Percentiles rank a stretch among this genome's conserved stretches.
Conservation (phyloP, 1,140 invertebrate genomes). For the Druon quercuslanigerum region DNA sequence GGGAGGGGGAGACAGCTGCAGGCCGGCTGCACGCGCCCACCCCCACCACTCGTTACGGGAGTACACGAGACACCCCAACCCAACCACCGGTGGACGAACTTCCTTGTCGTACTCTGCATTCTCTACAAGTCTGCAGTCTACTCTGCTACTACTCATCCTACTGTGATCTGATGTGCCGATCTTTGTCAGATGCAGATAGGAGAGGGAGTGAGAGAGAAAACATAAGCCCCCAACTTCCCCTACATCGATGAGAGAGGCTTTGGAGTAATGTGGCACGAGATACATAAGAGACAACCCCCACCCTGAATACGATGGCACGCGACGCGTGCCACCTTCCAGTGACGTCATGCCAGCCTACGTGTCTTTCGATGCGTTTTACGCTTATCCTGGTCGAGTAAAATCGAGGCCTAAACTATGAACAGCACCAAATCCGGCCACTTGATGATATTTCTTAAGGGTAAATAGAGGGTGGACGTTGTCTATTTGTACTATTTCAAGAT, state of each 20-base stretch:
- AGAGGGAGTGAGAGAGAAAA: background rate
- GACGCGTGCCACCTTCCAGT: conserved; percentile 66
- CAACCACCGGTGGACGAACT: conserved; percentile 47
- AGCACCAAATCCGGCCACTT: no score
- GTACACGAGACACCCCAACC: conserved; percentile 50
- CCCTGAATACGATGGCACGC: conserved; percentile 62
- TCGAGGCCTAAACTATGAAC: no score
- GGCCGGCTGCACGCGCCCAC: conserved; percentile 75
- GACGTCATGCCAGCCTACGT: conserved; percentile 64
- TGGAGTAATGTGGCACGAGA: conserved; percentile 38
- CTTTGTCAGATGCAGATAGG: background rate
- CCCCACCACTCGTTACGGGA: conserved; percentile 64
- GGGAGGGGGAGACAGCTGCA: conserved; percentile 69
- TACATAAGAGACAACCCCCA: conserved; percentile 47
- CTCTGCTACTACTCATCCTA: no score
- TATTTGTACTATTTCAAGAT: no score
- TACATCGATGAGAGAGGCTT: background rate
- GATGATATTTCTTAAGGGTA: no score
- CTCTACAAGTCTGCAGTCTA: no score
- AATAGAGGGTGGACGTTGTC: no score
- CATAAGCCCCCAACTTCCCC: background rate
- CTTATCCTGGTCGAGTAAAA: background rate
- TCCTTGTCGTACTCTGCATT: background rate
- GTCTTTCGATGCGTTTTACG: conserved; percentile 45
- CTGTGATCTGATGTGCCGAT: background rate